Evolutionary conservation across 2,888 invertebrate species (phyloP).

Genomic region (Odontomyia ornata): DNA sequence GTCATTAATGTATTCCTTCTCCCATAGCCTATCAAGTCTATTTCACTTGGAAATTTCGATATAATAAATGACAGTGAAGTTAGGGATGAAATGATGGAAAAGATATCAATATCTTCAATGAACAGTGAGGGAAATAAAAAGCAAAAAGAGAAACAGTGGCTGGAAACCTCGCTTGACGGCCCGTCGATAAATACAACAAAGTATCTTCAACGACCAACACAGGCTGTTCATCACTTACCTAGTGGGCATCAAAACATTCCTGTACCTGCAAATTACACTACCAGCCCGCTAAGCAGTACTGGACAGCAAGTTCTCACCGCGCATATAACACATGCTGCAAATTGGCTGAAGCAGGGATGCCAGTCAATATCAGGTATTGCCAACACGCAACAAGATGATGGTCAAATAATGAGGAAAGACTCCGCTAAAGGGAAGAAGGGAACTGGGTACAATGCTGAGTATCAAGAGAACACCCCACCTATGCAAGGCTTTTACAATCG

Average conservation of each 20-base stretch:
- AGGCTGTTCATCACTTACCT: neutral
- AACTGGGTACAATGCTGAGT: neutral
- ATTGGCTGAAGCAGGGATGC: neutral
- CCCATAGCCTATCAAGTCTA: slow-evolving; percentile 50
- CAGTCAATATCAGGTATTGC: neutral
- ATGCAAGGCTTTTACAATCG: neutral
- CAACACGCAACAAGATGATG: neutral
- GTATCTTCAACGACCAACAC: neutral
- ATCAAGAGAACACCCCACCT: neutral
- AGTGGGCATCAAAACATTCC: neutral
- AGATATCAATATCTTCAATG: slow-evolving; percentile 60
- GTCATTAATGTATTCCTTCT: no score
- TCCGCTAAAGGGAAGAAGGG: neutral
- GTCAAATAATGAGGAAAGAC: neutral
- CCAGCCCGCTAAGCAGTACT: neutral
- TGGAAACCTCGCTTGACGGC: slow-evolving; percentile 63
- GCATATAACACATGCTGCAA: neutral
- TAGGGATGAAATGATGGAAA: slow-evolving; percentile 54
- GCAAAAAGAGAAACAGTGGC: slow-evolving; percentile 62
- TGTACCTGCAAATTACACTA: neutral
- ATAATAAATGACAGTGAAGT: slow-evolving; percentile 41
- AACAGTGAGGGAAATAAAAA: slow-evolving; percentile 59
- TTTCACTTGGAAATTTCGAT: slow-evolving; percentile 53
- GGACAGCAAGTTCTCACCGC: neutral
- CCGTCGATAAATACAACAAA: slow-evolving; percentile 54